These are phyloP conservation scores for Lophotriccus pileatus DNA, from an alignment of 2,797 vertebrate species.

Conservation along the genomic window DNA sequence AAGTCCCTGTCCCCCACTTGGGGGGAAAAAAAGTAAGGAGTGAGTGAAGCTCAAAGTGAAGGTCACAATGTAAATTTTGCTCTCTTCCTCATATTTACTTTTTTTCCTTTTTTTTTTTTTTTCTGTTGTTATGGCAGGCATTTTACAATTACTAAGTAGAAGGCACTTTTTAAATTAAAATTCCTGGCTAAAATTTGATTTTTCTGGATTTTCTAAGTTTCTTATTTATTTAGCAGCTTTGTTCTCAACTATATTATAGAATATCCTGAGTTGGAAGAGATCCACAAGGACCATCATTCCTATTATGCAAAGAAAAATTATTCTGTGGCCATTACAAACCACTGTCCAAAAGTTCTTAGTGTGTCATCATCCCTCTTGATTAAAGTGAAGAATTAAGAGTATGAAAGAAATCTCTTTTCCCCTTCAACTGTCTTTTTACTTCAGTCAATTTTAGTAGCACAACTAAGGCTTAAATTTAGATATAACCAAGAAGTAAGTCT, in stretches of 20 bases:
- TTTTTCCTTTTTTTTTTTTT: background rate
- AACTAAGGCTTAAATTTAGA: background rate
- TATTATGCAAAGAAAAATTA: background rate
- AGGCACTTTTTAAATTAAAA: background rate
- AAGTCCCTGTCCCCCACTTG: background rate
- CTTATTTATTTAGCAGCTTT: background rate
- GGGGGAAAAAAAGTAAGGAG: accelerated
- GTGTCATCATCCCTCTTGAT: background rate
- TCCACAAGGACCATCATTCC: background rate
- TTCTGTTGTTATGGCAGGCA: background rate
- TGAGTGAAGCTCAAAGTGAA: background rate
- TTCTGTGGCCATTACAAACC: background rate
- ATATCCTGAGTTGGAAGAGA: background rate
- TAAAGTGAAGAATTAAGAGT: background rate
- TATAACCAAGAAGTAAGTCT: background rate
- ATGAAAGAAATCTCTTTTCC: background rate
- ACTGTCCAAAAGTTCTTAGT: background rate
- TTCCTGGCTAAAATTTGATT: background rate
- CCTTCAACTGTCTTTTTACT: background rate
- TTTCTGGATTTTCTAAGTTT: background rate
- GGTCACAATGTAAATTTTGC: background rate
- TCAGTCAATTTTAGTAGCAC: background rate
- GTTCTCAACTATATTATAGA: background rate
- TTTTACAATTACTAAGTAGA: background rate
- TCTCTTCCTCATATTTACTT: background rate